phyloP scores from a whole-genome alignment of 1,140 invertebrate species.

The Atta cephalotes region DNA sequence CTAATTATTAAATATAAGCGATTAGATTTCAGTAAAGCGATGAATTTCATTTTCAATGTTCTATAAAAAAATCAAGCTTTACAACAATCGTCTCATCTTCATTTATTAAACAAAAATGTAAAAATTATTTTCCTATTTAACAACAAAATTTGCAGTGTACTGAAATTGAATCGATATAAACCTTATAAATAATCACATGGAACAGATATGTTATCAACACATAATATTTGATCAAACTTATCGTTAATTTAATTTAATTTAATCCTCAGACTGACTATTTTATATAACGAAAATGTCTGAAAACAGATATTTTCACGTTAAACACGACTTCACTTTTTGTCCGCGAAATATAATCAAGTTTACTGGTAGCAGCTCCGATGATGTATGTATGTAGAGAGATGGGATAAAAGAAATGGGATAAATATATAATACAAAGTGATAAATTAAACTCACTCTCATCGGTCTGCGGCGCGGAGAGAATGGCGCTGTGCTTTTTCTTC shows the following conservation, averaged over 20 bases:
- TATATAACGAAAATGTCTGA: neutral
- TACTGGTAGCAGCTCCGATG: neutral
- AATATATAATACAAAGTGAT: slow-evolving; percentile 18
- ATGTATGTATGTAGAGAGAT: slow-evolving; percentile 5
- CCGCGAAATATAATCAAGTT: neutral
- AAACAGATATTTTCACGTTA: slow-evolving; percentile 18
- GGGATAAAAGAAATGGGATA: slow-evolving; percentile 20
- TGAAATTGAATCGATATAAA: neutral
- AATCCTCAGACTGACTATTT: neutral
- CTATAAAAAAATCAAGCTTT: neutral
- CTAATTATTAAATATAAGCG: too few species aligned
- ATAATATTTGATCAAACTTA: slow-evolving; percentile 32
- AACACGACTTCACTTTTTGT: slow-evolving; percentile 5
- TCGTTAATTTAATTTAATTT: slow-evolving; percentile 19
- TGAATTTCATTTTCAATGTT: neutral
- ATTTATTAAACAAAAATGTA: neutral
- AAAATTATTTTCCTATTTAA: neutral
- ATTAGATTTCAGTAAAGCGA: neutral
- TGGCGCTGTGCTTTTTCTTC: slow-evolving; percentile 99
- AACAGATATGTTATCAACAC: slow-evolving; percentile 11
- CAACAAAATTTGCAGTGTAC: neutral
- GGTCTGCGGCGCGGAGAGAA: slow-evolving; percentile 98
- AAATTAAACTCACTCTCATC: slow-evolving; percentile 96
- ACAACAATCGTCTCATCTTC: neutral
- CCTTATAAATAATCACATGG: neutral